Evolutionary conservation across 35 echinoderm and acorn worm species (phyloP).

Genomic region (Eucidaris tribuloides): DNA sequence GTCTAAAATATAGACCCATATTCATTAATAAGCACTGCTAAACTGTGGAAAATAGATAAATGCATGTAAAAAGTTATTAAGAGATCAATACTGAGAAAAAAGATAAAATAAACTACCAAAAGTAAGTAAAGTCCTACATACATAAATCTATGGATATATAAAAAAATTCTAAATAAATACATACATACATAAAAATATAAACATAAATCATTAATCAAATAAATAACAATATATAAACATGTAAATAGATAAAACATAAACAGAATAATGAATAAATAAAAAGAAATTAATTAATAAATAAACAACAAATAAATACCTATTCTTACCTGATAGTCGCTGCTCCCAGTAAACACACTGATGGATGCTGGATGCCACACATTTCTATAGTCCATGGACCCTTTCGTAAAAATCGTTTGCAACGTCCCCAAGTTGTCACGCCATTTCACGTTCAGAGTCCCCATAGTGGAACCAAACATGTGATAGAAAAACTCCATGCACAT

Average conservation of each 20-base stretch:
- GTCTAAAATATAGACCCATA: too few species aligned
- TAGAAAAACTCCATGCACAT: constrained; percentile 77
- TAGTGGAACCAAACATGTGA: constrained; percentile 78
- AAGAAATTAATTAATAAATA: not conserved
- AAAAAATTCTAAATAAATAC: not conserved
- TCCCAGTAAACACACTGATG: not conserved
- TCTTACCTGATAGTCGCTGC: not conserved
- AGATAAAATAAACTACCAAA: too few species aligned
- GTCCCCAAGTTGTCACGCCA: not conserved
- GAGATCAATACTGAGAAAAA: too few species aligned
- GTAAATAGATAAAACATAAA: constrained; percentile 8
- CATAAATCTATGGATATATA: not conserved
- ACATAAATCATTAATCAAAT: not conserved
- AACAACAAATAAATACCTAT: not conserved
- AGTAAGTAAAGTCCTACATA: not conserved
- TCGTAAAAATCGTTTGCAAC: not conserved
- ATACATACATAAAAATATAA: not conserved
- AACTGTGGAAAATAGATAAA: too few species aligned
- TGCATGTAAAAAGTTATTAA: too few species aligned
- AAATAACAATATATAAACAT: not conserved
- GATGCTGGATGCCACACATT: not conserved
- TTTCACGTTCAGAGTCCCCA: constrained; percentile 61
- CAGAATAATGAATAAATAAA: not conserved
- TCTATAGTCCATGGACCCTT: not conserved
- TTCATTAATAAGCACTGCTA: too few species aligned